These are phyloP conservation scores for Mus pahari DNA, from an alignment of 2,113 vertebrate genomes.

Conservation along the genomic window DNA sequence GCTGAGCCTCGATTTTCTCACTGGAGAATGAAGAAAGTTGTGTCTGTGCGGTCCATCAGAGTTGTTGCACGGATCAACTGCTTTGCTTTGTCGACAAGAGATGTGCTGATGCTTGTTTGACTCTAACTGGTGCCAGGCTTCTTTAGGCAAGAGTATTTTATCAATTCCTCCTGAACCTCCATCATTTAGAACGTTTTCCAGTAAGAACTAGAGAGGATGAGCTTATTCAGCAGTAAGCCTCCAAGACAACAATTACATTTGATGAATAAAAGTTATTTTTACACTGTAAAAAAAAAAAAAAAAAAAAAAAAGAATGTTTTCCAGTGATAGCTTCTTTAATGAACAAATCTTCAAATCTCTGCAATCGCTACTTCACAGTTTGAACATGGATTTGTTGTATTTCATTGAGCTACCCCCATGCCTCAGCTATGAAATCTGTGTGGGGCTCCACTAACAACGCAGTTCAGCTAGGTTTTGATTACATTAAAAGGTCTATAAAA, in stretches of 20 bases:
- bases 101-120: background rate
- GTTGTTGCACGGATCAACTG: background rate
- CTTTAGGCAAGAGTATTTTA: background rate
- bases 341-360: background rate
- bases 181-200: background rate
- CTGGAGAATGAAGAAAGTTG: background rate
- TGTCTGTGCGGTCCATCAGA: background rate
- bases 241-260: too few relatives aligned
- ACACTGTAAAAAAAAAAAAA: too few relatives aligned
- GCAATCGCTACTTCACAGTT: background rate
- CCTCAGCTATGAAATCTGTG: background rate
- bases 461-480: background rate
- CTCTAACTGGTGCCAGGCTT: background rate
- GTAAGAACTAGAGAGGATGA: too few relatives aligned
- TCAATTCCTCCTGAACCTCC: background rate
- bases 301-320: too few relatives aligned
- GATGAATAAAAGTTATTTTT: too few relatives aligned
- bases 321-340: background rate
- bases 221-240: too few relatives aligned
- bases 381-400: background rate
- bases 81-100: background rate
- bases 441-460: background rate
- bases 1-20: background rate
- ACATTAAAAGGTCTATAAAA: background rate
- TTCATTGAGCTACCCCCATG: background rate